Conservation (phyloP, 2,113 vertebrate genomes). For the Climacteris rufus region DNA sequence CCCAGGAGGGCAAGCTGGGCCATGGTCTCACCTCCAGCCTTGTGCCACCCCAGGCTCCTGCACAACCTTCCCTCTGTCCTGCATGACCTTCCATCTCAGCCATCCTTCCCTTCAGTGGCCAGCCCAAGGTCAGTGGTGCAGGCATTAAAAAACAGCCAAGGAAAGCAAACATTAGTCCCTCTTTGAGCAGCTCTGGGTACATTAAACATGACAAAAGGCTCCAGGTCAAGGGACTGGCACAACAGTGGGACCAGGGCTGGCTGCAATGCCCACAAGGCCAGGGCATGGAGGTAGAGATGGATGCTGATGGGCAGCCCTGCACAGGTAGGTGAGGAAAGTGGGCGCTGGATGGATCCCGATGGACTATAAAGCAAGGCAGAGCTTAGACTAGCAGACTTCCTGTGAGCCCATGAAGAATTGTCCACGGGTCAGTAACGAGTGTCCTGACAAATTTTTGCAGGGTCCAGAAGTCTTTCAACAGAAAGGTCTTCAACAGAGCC, state of each 20-base stretch:
- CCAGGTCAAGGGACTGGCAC: fast-evolving
- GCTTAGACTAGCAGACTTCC: neutral
- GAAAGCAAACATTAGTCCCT: slow-evolving; percentile 63
- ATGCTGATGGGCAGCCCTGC: fast-evolving
- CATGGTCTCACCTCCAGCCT: neutral
- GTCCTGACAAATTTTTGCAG: neutral
- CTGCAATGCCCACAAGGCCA: neutral
- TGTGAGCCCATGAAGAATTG: neutral
- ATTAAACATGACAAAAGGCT: neutral
- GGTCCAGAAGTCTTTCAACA: neutral
- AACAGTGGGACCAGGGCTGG: neutral
- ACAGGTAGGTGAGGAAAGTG: fast-evolving
- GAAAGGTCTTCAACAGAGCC: neutral
- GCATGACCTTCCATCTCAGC: slow-evolving; percentile 76
- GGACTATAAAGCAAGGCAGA: neutral
- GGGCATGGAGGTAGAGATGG: neutral
- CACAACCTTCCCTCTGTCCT: slow-evolving; percentile 71
- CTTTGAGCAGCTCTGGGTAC: neutral
- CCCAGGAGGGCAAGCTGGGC: neutral
- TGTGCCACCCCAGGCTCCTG: slow-evolving; percentile 21
- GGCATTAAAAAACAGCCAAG: slow-evolving; percentile 63
- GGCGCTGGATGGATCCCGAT: neutral
- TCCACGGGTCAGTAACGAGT: neutral
- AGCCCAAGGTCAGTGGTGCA: slow-evolving; percentile 86
- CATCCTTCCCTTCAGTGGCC: slow-evolving; percentile 75